Evolutionary conservation across 1,140 invertebrate species (phyloP).

Genomic region (Drosophila nigrodunni): DNA sequence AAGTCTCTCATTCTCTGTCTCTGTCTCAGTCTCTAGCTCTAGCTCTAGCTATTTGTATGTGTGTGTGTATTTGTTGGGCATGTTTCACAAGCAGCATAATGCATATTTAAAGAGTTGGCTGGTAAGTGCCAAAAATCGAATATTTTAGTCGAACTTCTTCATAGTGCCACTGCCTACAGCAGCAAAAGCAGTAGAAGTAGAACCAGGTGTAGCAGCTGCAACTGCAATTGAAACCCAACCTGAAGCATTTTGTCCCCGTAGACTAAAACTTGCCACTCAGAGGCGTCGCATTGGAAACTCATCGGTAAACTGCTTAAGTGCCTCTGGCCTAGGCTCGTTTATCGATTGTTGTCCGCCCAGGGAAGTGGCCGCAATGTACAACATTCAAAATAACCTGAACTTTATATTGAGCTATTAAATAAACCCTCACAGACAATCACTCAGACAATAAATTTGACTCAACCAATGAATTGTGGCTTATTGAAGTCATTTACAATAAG

Average conservation of each 20-base stretch:
- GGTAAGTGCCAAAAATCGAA: constrained; percentile 81
- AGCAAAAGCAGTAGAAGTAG: neutral
- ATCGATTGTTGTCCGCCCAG: neutral
- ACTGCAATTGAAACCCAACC: neutral
- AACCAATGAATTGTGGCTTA: neutral
- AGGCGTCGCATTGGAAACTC: constrained; percentile 10
- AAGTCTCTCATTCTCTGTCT: constrained; percentile 33
- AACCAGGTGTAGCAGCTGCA: neutral
- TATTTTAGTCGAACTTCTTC: constrained; percentile 67
- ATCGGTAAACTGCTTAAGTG: constrained; percentile 41
- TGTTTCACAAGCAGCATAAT: constrained; percentile 75
- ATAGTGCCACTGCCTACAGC: constrained; percentile 36
- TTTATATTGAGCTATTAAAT: neutral
- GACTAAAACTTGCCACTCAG: constrained; percentile 28
- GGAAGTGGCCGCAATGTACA: neutral
- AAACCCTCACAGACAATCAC: neutral
- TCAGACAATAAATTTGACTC: constrained; percentile 4
- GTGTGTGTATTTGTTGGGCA: constrained; percentile 23
- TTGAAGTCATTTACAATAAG: neutral
- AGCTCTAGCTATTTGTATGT: neutral
- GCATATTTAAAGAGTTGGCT: constrained; percentile 80
- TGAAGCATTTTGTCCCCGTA: constrained; percentile 4
- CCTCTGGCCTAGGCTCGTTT: constrained; percentile 6
- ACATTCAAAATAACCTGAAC: neutral
- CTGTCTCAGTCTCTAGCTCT: constrained; percentile 15